Evolutionary conservation across 2,113 vertebrate species (phyloP).

Genomic region (Pomatorhinus ruficollis): DNA sequence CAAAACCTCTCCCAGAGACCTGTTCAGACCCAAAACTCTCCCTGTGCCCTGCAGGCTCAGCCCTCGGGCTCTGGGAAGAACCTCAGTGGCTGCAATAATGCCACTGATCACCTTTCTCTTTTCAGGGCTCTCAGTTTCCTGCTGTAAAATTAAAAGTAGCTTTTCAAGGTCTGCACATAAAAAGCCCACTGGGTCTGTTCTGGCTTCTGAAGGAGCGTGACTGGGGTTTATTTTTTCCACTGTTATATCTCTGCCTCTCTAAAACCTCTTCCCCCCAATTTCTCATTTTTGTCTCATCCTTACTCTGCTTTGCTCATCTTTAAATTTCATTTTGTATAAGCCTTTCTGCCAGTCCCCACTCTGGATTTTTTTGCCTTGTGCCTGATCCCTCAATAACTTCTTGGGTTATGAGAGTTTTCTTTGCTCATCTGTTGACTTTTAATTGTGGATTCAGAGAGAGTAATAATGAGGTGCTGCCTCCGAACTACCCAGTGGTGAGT

Average conservation of each 20-base stretch:
- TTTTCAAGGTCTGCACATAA: neutral
- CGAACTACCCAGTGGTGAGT: neutral
- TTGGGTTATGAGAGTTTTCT: neutral
- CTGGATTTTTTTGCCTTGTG: neutral
- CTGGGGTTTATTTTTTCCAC: neutral
- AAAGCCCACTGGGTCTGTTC: neutral
- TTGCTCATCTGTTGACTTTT: constrained; percentile 39
- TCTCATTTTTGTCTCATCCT: neutral
- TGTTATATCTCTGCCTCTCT: neutral
- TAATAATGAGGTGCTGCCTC: constrained; percentile 18
- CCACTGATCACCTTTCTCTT: neutral
- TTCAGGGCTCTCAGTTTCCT: neutral
- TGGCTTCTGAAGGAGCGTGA: neutral
- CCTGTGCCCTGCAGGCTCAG: neutral
- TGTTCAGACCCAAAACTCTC: neutral
- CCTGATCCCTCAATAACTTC: constrained; percentile 1
- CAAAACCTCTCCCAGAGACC: neutral
- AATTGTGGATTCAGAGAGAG: constrained; percentile 6
- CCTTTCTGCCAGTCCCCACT: neutral
- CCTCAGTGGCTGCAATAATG: neutral
- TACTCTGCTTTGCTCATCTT: neutral
- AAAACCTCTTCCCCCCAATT: neutral
- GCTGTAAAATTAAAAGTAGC: neutral
- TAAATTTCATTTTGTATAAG: neutral
- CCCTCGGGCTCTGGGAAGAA: neutral